Evolutionary conservation across 2,797 vertebrate genomes (phyloP).

Genomic region (Allobates femoralis): DNA sequence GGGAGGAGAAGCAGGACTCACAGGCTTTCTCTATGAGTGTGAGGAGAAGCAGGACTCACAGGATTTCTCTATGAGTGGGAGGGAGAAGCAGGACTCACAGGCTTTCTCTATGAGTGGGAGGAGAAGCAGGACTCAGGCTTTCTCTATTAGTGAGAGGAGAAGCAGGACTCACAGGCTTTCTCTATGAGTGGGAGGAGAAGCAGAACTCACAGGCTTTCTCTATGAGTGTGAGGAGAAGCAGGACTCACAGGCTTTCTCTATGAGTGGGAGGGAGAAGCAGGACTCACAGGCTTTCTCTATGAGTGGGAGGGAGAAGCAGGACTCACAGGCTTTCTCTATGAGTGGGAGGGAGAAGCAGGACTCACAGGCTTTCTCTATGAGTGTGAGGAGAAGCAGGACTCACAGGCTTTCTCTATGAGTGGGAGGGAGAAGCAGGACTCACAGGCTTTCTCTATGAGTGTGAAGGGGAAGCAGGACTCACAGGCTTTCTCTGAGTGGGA

Average conservation of each 20-base stretch:
- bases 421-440: not conserved
- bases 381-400: not conserved
- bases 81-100: not conserved
- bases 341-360: not conserved
- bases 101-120: not conserved
- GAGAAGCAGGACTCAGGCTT: not conserved
- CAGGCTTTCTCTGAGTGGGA: not conserved
- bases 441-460: not conserved
- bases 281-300: not conserved
- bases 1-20: not conserved
- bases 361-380: not conserved
- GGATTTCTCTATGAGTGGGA: not conserved
- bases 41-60: not conserved
- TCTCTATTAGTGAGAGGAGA: too few species aligned
- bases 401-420: not conserved
- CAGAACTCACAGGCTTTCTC: not conserved
- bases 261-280: too few species aligned
- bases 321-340: not conserved
- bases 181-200: not conserved
- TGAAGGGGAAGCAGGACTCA: not conserved
- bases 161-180: not conserved
- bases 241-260: not conserved
- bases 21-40: not conserved
- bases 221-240: not conserved
- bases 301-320: not conserved